Percentiles rank a stretch among this genome's conserved stretches.
Evolutionary conservation across 1,140 invertebrate genomes (phyloP).

Genomic region (Penaeus chinensis): DNA sequence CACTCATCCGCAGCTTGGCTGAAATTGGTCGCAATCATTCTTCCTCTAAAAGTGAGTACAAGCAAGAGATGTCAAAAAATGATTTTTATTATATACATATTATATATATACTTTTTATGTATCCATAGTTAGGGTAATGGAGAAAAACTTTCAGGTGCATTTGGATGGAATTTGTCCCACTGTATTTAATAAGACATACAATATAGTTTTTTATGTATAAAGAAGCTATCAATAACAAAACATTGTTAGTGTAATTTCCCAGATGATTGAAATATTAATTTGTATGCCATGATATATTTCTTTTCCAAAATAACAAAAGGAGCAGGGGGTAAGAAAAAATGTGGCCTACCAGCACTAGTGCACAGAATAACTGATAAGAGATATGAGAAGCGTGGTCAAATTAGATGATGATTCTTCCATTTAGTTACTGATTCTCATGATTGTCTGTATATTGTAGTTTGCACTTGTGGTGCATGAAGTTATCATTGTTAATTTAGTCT

Average conservation of each 20-base stretch:
- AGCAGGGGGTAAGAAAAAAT: conserved; percentile 55
- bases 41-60: conserved; percentile 90
- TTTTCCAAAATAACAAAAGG: conserved; percentile 46
- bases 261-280: conserved; percentile 39
- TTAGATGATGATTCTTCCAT: conserved; percentile 25
- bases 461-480: conserved; percentile 11
- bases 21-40: conserved; percentile 97
- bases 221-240: background rate
- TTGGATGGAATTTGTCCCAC: background rate
- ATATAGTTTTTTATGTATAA: background rate
- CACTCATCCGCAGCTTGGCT: conserved; percentile 93
- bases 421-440: conserved; percentile 15
- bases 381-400: conserved; percentile 35
- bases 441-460: conserved; percentile 45
- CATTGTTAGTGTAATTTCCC: background rate
- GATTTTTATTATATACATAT: background rate
- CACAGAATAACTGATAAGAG: conserved; percentile 45
- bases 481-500: too few relatives aligned
- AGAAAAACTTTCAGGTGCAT: background rate
- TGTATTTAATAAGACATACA: conserved; percentile 18
- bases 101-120: background rate
- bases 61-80: background rate
- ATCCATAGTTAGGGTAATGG: background rate
- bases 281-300: conserved; percentile 48
- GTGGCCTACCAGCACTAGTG: conserved; percentile 47